Base-by-base conservation (phyloP, 2,113 vertebrate genomes). In the Cranoglanis bouderius region DNA sequence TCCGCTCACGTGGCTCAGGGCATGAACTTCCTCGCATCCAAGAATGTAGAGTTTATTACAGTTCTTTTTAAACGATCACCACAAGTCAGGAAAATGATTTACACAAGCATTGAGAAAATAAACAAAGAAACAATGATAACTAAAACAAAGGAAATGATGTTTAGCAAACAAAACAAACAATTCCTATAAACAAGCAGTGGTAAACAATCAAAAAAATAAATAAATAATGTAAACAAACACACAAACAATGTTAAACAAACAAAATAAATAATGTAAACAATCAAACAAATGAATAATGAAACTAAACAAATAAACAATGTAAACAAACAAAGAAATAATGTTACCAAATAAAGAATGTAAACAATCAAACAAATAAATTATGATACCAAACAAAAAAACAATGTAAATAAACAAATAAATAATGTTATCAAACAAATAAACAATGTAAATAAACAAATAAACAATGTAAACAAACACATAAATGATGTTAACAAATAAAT, bases 21-120 rank as follows among this genome's bases (percentile, higher is more conserved):
- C 88, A 98, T 99, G 98, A 95, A 97, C 83, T 99, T 99, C 94
- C 95, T 99, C 51, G 96, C 97, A 46, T 96, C 96, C 63, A 98
- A 97, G 95, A 98, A 98, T 0, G 98, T 99, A 93, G 0, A 32
- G 61, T 72, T 57, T 18, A 90, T 82, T 70, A 35, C 6, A 57
- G 6, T 61, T 55, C n/a, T 61, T 38, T 4, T 24, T 43, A 16
- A 29, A 26, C 35, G 2, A 3, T 35, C 14, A 70, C 12, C n/a
- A 35, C 65, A 40, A 26, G 24, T 6, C 4, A 83, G 19, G 24
- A 40, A 24, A 57, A 74, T 21, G 0, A 74, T 2, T 43, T 43
- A 24, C 38, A 74, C 70, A 74, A 74, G 8, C 7, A 70, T 4
- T 12, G 61, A 67, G 6, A 19, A 18, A 74, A 21, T 21, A 77